Base-by-base conservation (phyloP, 1,140 invertebrate species). In the Ceratina australensis region DNA sequence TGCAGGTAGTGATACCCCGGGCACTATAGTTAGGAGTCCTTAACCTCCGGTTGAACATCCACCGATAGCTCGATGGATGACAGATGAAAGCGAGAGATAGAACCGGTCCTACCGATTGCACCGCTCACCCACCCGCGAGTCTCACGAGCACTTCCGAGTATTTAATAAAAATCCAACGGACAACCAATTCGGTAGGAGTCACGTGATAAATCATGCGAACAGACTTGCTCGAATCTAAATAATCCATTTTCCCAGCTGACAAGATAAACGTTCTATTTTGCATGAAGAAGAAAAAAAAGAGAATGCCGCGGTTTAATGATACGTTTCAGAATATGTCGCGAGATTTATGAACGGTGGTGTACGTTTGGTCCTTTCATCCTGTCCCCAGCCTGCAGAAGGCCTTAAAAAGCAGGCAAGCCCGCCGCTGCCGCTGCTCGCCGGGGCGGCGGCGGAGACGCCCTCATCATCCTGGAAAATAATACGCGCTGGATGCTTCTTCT, bases 291-390 rank as follows among this genome's bases (percentile, higher is more conserved):
- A 42, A 42, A 42, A n/a, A n/a, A n/a, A n/a, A n/a, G n/a, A n/a
- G n/a, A n/a, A n/a, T n/a, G n/a, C 33, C 33, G 33, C 33, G 5
- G 33, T 42, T 42, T 42, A 42, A 42, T 42, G 33, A 42, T 42
- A 42, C 33, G 33, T 42, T 42, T 10, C 33, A 42, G 33, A 42
- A 42, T 42, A 42, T 42, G 33, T 42, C 33, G 33, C 33, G 33
- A 42, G 33, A 42, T 42, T 42, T 42, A 42, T 42, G 63, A 26
- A 20, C 28, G 50, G n/a, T 3, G 2, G 52, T 87, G 86, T 88
- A 83, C 82, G 83, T 88, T 82, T 87, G 64, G 81, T 83, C 81
- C 81, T 82, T 73, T 72, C 80, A 71, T 74, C 73, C 74, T 66
- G 78, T 76, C 73, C 69, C 64, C 78, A 69, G 73, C 78, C 78